phyloP scores from a whole-genome alignment of 2,888 invertebrate species.

The Drosophila borborema region DNA sequence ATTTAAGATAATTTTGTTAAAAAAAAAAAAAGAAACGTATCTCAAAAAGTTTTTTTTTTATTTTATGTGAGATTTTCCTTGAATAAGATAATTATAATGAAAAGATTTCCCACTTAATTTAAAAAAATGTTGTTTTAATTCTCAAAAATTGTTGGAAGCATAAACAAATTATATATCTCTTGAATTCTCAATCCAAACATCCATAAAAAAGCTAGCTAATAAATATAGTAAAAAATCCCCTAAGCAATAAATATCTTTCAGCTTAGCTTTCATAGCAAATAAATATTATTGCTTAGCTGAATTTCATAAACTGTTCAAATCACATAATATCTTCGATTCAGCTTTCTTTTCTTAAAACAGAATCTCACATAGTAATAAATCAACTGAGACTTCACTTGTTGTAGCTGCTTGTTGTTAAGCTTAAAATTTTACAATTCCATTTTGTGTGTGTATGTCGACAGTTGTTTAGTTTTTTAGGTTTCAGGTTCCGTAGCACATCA shows the following conservation, averaged over 20 bases:
- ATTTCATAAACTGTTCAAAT: background rate
- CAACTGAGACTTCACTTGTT: constrained; percentile 30
- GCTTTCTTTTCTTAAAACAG: constrained; percentile 38
- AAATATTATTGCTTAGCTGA: constrained; percentile 2
- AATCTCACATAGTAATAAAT: constrained; percentile 56
- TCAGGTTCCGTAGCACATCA: constrained; percentile 18
- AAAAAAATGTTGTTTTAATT: no score
- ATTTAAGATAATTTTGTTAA: no score
- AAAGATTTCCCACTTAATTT: no score
- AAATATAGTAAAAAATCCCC: background rate
- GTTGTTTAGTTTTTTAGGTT: constrained; percentile 61
- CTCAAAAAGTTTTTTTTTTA: no score
- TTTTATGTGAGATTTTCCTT: no score
- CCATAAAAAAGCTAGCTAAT: background rate
- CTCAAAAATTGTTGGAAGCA: background rate
- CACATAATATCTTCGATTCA: constrained; percentile 1
- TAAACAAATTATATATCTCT: background rate
- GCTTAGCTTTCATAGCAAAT: background rate
- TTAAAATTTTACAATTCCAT: constrained; percentile 61
- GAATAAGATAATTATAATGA: no score
- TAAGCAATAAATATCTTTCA: background rate
- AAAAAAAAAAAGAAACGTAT: no score
- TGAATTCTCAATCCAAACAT: background rate
- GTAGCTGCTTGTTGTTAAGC: constrained; percentile 40
- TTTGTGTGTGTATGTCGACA: constrained; percentile 37